phyloP scores from a whole-genome alignment of 2,113 vertebrate species.

The Pycnonotus jocosus region DNA sequence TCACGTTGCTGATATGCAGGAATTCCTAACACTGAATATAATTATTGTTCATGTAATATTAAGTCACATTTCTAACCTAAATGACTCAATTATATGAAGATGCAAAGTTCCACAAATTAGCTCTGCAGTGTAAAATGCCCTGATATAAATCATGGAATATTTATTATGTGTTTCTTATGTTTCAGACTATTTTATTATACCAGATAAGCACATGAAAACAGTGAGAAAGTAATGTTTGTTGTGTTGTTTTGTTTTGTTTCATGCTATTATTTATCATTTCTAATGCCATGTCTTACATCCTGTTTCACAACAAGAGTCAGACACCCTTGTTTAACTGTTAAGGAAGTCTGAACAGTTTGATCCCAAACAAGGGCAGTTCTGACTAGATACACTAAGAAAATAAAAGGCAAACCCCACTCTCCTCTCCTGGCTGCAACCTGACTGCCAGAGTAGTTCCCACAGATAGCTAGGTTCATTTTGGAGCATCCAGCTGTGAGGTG shows the following conservation, averaged over 20 bases:
- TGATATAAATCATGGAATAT: neutral
- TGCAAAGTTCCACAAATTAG: neutral
- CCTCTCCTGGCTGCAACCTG: constrained; percentile 8
- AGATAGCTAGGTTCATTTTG: constrained; percentile 46
- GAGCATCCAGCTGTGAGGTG: constrained; percentile 63
- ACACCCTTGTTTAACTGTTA: neutral
- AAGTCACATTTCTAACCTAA: constrained; percentile 6
- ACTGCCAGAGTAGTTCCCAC: constrained; percentile 1
- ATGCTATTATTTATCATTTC: neutral
- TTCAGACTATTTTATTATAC: neutral
- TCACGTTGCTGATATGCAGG: neutral
- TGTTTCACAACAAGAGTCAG: neutral
- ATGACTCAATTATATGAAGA: neutral
- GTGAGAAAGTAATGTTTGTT: neutral
- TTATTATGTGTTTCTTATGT: neutral
- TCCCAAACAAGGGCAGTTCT: neutral
- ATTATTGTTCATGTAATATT: neutral
- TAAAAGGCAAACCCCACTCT: neutral
- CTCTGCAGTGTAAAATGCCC: neutral
- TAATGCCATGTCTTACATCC: neutral
- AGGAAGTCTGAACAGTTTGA: neutral
- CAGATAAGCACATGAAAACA: neutral
- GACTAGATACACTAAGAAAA: neutral
- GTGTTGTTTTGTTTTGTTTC: neutral
- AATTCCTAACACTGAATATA: neutral